A percentile compares a stretch with the other conserved stretches of the same genome.
Conservation (phyloP, 64 coral and sea anemone species). For the Montipora efflorescens region DNA sequence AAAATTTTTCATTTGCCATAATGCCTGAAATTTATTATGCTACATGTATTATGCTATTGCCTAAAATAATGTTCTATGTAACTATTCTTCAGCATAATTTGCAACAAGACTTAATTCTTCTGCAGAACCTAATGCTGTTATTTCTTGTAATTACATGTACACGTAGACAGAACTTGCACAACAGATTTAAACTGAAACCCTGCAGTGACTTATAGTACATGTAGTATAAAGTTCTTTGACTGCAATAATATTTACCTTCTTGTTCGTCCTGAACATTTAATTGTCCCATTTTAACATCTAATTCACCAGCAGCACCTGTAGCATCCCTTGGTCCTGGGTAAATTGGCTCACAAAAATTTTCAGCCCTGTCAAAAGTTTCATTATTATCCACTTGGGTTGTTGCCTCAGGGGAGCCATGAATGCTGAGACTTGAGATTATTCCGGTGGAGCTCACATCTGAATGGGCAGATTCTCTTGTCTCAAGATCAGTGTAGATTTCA, state of each 20-base stretch:
- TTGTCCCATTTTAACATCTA: neutral
- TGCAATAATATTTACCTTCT: slow-evolving; percentile 13
- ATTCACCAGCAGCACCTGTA: neutral
- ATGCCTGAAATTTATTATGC: too few species aligned
- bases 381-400: slow-evolving; percentile 1
- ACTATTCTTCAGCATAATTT: too few species aligned
- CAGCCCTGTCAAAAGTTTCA: slow-evolving; percentile 10
- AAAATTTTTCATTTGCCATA: too few species aligned
- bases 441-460: slow-evolving; percentile 44
- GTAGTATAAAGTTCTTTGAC: too few species aligned
- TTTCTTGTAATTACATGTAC: too few species aligned
- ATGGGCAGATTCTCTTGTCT: neutral
- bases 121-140: too few species aligned
- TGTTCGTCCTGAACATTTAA: slow-evolving; percentile 58
- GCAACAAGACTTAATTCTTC: too few species aligned
- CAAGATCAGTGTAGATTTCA: slow-evolving; percentile 68
- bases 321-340: neutral
- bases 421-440: slow-evolving; percentile 84
- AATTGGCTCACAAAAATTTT: slow-evolving; percentile 31
- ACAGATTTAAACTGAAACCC: too few species aligned
- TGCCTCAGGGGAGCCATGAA: slow-evolving; percentile 61
- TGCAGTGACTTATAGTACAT: too few species aligned
- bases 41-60: too few species aligned
- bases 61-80: too few species aligned
- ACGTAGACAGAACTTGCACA: too few species aligned